Evolutionary conservation across 2,888 invertebrate species (phyloP), one percentile per base, ranked within the genome.

Genomic region (Pristionchus fissidentatus): DNA sequence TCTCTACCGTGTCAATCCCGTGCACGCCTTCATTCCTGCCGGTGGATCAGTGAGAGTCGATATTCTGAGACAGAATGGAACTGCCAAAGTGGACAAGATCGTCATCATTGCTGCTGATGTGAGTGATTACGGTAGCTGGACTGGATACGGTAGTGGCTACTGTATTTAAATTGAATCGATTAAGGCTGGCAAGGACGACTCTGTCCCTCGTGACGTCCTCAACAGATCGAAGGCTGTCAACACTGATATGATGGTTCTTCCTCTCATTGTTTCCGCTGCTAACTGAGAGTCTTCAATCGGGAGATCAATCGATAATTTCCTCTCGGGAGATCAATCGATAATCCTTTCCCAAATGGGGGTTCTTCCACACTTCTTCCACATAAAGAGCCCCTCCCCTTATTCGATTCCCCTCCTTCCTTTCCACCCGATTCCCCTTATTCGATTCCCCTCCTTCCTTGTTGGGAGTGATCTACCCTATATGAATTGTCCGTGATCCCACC

Each of bases 51-150:
- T 66, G 8, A 7, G 66, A 66, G 66, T 70, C n/a, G 70, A 70
- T 19, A 70, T 70, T 41, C 70, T 70, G 41, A 70, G 70, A 70
- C 70, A 70, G 70, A 70, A 66, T 66, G 62, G 62, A 66, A 70
- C 41, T 70, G 70, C 70, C n/a, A 70, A 70, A 41, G 66, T 66
- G 35, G 66, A 66, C 38, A 66, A 66, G 38, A 66, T 66, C 38
- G 66, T 66, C 38, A 66, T 70, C n/a, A 35, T 66, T 13, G 62
- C 62, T 66, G 62, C 38, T 66, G 62, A 66, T 66, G 62, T 66
- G 19, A 66, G 62, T 66, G 62, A 38, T 5, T 66, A 38, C 62
- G 38, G 38, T 38, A 66, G 29, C 60, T 19, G 29, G 7, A 5
- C n/a, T n/a, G 62, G 13, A 57, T 57, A 26, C n/a, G 57, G 57